Evolutionary conservation across 30 jellyfish, hydroid and myxozoan genomes (phyloP).

Genomic region (Morbakka virulenta): DNA sequence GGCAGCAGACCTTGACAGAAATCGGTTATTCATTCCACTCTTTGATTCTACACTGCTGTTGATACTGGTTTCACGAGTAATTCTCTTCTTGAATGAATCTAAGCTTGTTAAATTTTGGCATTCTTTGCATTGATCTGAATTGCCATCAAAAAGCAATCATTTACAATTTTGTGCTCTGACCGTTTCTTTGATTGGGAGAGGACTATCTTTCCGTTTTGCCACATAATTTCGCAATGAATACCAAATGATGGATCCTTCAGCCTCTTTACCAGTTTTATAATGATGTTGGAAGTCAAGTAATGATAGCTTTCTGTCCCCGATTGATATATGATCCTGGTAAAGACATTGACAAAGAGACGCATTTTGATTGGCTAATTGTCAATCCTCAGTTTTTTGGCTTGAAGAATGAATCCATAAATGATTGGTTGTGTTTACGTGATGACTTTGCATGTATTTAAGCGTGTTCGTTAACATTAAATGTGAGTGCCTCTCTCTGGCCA

Average conservation of each 20-base stretch:
- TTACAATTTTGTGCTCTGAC: constrained; percentile 20
- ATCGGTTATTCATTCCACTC: not conserved
- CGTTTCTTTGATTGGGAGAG: constrained; percentile 3
- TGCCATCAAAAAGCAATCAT: not conserved
- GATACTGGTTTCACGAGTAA: not conserved
- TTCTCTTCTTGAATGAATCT: constrained; percentile 5
- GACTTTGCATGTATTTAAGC: constrained; percentile 3
- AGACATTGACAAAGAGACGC: constrained; percentile 13
- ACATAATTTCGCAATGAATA: constrained; percentile 3
- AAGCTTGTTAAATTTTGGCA: not conserved
- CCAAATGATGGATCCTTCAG: constrained; percentile 1
- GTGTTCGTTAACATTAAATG: constrained; percentile 21
- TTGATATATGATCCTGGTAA: not conserved
- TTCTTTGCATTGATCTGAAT: not conserved
- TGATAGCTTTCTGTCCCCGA: constrained; percentile 4
- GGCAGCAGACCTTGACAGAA: not conserved
- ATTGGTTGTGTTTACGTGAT: constrained; percentile 9
- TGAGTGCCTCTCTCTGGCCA: constrained; percentile 33
- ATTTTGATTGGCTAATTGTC: not conserved
- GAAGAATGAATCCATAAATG: constrained; percentile 14
- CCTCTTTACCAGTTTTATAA: constrained; percentile 6
- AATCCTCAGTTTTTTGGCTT: constrained; percentile 19
- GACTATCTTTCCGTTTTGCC: not conserved
- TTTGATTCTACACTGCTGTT: not conserved
- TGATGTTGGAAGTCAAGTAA: constrained; percentile 2